Percentiles rank a stretch among this genome's conserved stretches.
Conservation (phyloP, 1,140 invertebrate genomes). For the Drosophila melanica region DNA sequence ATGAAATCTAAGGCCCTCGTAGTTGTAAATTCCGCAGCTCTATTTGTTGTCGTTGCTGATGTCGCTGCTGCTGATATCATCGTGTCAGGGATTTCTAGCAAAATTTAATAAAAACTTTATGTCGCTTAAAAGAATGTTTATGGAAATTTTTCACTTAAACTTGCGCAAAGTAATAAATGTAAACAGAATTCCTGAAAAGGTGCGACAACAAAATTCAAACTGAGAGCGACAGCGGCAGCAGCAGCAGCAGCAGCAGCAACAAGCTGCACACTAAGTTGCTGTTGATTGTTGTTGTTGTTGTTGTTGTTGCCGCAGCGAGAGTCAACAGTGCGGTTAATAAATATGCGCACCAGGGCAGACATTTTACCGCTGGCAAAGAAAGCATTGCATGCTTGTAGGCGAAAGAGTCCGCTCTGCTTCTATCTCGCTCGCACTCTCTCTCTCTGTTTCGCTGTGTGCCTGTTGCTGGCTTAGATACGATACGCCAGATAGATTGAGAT, state of each 20-base stretch:
- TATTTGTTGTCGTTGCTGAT: conserved; percentile 61
- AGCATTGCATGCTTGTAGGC: conserved; percentile 65
- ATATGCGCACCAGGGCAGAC: conserved; percentile 73
- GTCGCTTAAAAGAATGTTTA: conserved; percentile 84
- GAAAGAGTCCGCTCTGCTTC: conserved; percentile 7
- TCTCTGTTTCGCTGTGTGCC: not conserved
- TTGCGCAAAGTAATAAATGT: conserved; percentile 84
- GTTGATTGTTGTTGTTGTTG: conserved; percentile 7
- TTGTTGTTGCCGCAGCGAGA: conserved; percentile 48
- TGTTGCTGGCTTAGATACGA: conserved; percentile 43
- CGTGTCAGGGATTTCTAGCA: conserved; percentile 72
- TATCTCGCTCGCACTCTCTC: not conserved
- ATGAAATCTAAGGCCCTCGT: conserved; percentile 45
- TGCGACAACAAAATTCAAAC: conserved; percentile 83
- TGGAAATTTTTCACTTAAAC: conserved; percentile 84
- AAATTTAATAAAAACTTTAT: conserved; percentile 84
- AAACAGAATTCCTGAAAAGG: conserved; percentile 83
- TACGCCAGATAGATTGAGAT: conserved; percentile 53
- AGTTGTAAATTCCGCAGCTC: conserved; percentile 80
- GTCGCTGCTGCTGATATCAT: conserved; percentile 53
- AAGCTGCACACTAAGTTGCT: conserved; percentile 69
- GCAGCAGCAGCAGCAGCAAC: conserved; percentile 37
- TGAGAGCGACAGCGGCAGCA: conserved; percentile 23
- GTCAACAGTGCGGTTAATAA: conserved; percentile 81
- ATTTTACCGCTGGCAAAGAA: conserved; percentile 52